These are phyloP conservation scores for Flexamia atlantica DNA, from an alignment of 2,888 invertebrate genomes.

Conservation along the genomic window DNA sequence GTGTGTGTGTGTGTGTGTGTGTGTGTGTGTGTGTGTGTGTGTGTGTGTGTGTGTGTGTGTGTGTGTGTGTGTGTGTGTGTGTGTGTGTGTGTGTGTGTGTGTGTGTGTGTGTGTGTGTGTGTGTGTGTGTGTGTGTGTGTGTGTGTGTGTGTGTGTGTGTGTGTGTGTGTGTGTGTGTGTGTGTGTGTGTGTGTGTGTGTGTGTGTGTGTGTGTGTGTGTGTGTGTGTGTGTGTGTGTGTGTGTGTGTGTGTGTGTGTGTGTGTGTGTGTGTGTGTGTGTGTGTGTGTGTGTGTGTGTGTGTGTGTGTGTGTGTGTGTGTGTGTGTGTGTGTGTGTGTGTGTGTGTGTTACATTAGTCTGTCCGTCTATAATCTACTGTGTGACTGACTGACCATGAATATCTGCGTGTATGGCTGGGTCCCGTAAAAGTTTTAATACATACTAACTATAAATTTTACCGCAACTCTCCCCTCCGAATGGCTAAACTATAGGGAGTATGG, in stretches of 20 bases:
- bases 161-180: conserved; percentile 54
- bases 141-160: conserved; percentile 58
- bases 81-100: conserved; percentile 18
- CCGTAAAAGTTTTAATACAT: no score
- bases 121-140: conserved; percentile 53
- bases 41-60: conserved; percentile 47
- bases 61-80: conserved; percentile 19
- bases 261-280: conserved; percentile 58
- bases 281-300: conserved; percentile 54
- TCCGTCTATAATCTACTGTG: no score
- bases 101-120: conserved; percentile 52
- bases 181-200: conserved; percentile 56
- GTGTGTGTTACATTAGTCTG: no score
- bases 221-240: conserved; percentile 60
- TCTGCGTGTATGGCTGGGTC: no score
- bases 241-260: conserved; percentile 59
- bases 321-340: conserved; percentile 58
- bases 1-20: conserved; percentile 52
- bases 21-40: conserved; percentile 46
- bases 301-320: conserved; percentile 55
- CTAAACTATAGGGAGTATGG: no score
- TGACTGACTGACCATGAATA: no score
- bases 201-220: conserved; percentile 56
- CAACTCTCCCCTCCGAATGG: no score
- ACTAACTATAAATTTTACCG: no score